Base-by-base conservation (phyloP, 2,113 vertebrate genomes). In the Cichladusa arquata region DNA sequence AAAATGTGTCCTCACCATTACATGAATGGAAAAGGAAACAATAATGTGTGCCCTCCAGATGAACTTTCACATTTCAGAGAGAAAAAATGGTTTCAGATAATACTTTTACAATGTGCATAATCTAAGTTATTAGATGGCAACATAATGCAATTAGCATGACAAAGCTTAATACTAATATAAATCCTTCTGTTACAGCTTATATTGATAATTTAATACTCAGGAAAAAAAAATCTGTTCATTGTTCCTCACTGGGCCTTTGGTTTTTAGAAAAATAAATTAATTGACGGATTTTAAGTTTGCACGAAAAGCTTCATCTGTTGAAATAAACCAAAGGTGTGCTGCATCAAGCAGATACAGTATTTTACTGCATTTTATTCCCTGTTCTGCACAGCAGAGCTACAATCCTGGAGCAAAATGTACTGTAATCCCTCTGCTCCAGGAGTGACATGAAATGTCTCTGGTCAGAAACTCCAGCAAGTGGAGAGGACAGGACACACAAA, bases 1-100 rank as follows among this genome's bases (percentile, higher is more conserved):
- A n/a, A 86, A 81, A 60, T 0, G 4, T 26, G 17, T 89, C 44
- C 50, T 67, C 64, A 19, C 5, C 42, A n/a, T 44, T 45, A 50
- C 44, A 78, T 2, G 14, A 73, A 29, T 17, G 85, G 42, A 18
- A 86, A 92, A 50, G 70, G 42, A 47, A 44, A 58, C 33, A 61
- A 9, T 24, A n/a, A 58, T 4, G 50, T 14, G n/a, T 65, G 73
- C 64, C 62, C 80, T 92, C 47, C 29, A 76, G 60, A 54, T 82
- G 86, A 95, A 93, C 78, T 47, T 73, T 54, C 65, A 76, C 65
- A 66, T 78, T 94, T 60, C 51, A 66, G 69, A 81, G 56, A 33
- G 72, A 83, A 74, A 40, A 72, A 85, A 74, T n/a, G 31, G 25
- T 33, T 89, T 70, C 50, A 77, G 67, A 57, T 56, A 81, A 90